These are phyloP conservation scores for Pampusana beccarii DNA, from an alignment of 2,113 vertebrate genomes.

Conservation along the genomic window DNA sequence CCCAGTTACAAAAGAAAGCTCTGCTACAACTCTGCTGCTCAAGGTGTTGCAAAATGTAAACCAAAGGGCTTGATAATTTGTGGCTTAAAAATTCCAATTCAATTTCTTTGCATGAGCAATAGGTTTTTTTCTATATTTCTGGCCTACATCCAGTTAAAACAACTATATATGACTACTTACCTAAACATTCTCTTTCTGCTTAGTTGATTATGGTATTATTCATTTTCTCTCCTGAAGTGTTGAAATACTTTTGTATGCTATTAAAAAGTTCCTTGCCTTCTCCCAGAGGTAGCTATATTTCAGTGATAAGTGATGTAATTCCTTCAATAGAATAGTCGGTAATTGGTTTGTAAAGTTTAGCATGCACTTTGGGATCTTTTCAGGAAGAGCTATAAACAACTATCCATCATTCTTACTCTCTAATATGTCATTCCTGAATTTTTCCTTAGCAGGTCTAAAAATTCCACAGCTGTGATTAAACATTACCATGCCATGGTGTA, in stretches of 20 bases:
- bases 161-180: not conserved
- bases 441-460: not conserved
- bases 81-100: not conserved
- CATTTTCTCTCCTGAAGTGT: constrained; percentile 5
- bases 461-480: not conserved
- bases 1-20: not conserved
- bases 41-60: not conserved
- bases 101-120: not conserved
- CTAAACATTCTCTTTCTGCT: constrained; percentile 35
- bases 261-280: not conserved
- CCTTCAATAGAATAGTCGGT: not conserved
- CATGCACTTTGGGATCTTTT: not conserved
- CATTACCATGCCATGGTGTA: not conserved
- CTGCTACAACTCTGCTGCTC: not conserved
- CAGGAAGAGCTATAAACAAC: not conserved
- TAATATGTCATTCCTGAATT: not conserved
- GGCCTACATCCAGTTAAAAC: constrained; percentile 21
- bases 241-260: constrained; percentile 6
- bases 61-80: not conserved
- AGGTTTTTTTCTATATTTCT: not conserved
- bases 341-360: not conserved
- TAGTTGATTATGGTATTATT: constrained; percentile 23
- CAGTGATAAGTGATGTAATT: not conserved
- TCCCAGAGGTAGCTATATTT: constrained; percentile 6
- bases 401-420: not conserved